Base-by-base conservation (phyloP, 2,797 vertebrate genomes). In the Erithacus rubecula region DNA sequence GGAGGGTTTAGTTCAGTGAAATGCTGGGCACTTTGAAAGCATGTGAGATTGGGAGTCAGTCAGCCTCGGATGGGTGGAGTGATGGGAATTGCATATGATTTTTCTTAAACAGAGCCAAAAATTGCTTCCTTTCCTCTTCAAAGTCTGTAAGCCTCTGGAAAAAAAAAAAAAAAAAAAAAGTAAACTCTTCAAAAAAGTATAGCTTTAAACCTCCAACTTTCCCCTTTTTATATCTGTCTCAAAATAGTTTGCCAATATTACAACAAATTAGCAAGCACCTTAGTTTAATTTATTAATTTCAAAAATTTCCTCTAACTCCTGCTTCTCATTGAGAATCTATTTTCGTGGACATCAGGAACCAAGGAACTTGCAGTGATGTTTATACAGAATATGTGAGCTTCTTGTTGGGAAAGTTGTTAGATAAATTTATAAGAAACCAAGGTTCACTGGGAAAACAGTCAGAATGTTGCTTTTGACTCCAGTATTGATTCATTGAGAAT, bases 31-130 rank as follows among this genome's bases (percentile, higher is more conserved):
- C 77, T 86, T 87, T 0, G 7, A 88, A 86, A 88, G 80, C 69
- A 24, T 93, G 74, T 49, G 70, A 81, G 91, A 47, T 7, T 37
- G 76, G 59, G 83, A 94, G 39, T 64, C 83, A 81, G 83, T 64
- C 83, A 82, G 85, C 39, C 55, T 90, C 4, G 0, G 67, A 90
- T 84, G 88, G 93, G 90, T 81, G 93, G 87, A 83, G 88, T 78
- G 90, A 39, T 72, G 36, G 53, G 76, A 94, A 87, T 30, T 89
- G 87, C 69, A 90, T 95, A 88, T 36, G 30, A 83, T 88, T 94
- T 78, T 90, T 36, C 75, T 91, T 83, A 41, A 94, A 65, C 15
- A 26, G 83, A 88, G 91, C 90, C 87, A 94, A 81, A 94, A 94
- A 37, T 56, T 56, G 44, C 60, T 96, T 92, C 85, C 68, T 94